phyloP scores from a whole-genome alignment of 2,888 invertebrate genomes.

The Gonocerus acuteangulatus region DNA sequence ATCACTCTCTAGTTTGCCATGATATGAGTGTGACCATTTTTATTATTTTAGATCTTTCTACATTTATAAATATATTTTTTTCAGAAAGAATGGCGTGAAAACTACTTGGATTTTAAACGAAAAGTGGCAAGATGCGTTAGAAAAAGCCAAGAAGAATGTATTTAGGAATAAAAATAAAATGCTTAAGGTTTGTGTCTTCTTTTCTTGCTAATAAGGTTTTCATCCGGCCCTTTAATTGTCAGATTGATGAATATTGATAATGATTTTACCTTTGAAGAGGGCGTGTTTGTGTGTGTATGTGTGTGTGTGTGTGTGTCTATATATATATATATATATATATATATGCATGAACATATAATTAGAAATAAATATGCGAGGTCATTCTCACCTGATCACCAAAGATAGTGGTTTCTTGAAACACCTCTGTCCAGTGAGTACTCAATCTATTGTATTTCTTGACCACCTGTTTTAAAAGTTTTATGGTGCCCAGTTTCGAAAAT shows the following conservation, averaged over 20 bases:
- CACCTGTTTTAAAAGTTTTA: no score
- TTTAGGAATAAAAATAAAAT: slow-evolving; percentile 53
- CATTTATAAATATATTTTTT: slow-evolving; percentile 41
- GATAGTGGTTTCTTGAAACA: no score
- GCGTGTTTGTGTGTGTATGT: not conserved
- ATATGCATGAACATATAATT: no score
- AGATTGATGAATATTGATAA: not conserved
- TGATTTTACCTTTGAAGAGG: not conserved
- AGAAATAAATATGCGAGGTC: no score
- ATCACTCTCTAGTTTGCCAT: no score
- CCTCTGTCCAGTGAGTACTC: no score
- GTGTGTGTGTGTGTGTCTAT: not conserved
- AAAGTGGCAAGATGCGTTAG: slow-evolving; percentile 96
- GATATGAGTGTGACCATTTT: no score
- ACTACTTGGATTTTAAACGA: slow-evolving; percentile 93
- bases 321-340: no score
- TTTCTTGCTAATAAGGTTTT: not conserved
- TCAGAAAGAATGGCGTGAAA: slow-evolving; percentile 98
- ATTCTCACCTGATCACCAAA: no score
- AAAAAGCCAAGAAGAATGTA: slow-evolving; percentile 97
- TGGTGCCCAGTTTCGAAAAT: no score
- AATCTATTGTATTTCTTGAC: no score
- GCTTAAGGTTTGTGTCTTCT: slow-evolving; percentile 4
- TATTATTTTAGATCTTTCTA: not conserved
- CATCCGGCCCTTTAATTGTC: not conserved